A percentile compares a stretch with the other conserved stretches of the same genome.
Evolutionary conservation across 1,140 invertebrate species (phyloP).

Genomic region (Drosophila erecta): DNA sequence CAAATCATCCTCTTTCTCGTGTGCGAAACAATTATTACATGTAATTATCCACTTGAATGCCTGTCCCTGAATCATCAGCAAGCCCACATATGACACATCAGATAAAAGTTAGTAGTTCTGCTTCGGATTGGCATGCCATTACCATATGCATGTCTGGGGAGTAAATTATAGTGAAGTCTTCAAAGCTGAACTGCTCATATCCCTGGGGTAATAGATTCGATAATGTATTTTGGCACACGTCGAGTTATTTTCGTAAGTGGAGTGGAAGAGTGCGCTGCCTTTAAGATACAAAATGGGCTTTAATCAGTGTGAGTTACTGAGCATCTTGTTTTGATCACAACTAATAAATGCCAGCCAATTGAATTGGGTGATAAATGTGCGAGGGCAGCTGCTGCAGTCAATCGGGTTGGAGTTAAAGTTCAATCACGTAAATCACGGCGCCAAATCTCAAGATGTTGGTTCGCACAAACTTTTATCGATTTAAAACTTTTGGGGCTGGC

Average conservation of each 20-base stretch:
- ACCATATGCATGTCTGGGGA: constrained; percentile 24
- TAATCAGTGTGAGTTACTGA: neutral
- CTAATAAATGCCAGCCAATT: constrained; percentile 12
- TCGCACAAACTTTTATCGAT: constrained; percentile 69
- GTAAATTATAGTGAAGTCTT: constrained; percentile 37
- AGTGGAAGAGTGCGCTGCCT: too few species aligned
- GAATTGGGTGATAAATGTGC: constrained; percentile 24
- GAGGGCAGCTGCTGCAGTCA: constrained; percentile 51
- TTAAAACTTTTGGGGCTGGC: constrained; percentile 63
- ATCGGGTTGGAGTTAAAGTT: constrained; percentile 70
- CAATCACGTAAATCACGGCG: constrained; percentile 52
- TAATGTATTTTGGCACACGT: neutral
- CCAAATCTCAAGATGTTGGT: constrained; percentile 17
- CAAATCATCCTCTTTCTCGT: constrained; percentile 12
- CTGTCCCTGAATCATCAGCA: constrained; percentile 21
- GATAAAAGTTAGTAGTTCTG: constrained; percentile 36
- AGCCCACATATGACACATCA: constrained; percentile 32
- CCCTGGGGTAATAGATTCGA: neutral
- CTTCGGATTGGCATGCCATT: constrained; percentile 38
- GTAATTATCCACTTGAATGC: constrained; percentile 46
- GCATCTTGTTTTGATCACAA: too few species aligned
- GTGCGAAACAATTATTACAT: constrained; percentile 38
- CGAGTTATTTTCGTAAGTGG: neutral
- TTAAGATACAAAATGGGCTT: neutral
- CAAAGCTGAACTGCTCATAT: constrained; percentile 12